phyloP scores from a whole-genome alignment of 2,797 vertebrate genomes.

The Rhodeus uyekii region DNA sequence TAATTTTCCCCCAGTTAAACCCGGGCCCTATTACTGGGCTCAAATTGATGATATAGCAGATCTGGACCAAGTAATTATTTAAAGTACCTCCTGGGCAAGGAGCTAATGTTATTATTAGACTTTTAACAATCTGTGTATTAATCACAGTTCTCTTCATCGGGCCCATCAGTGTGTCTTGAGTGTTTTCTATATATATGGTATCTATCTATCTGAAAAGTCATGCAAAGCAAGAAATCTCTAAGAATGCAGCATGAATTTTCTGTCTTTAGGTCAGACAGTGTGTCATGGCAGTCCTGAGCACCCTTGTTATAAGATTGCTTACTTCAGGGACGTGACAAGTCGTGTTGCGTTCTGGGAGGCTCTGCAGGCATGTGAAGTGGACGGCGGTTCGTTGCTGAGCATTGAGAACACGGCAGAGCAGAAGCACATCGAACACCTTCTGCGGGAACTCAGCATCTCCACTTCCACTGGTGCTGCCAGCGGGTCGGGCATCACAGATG shows the following conservation, averaged over 20 bases:
- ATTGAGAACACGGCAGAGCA: constrained; percentile 84
- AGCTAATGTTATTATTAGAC: constrained; percentile 82
- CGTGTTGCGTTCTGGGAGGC: constrained; percentile 90
- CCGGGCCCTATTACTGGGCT: constrained; percentile 77
- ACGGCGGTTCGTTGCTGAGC: constrained; percentile 86
- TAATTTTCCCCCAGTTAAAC: constrained; percentile 62
- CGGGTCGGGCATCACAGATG: constrained; percentile 82
- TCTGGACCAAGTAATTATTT: constrained; percentile 90
- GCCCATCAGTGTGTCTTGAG: constrained; percentile 25
- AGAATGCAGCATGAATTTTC: neutral
- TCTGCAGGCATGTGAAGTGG: constrained; percentile 83
- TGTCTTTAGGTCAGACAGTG: constrained; percentile 85
- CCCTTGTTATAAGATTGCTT: constrained; percentile 93
- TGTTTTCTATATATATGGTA: constrained; percentile 15
- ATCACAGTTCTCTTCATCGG: constrained; percentile 12
- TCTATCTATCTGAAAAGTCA: neutral
- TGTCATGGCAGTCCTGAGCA: constrained; percentile 79
- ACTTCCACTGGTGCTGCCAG: constrained; percentile 68
- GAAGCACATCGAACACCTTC: constrained; percentile 85
- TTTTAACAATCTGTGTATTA: constrained; percentile 56
- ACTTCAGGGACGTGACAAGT: constrained; percentile 90
- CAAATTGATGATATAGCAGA: constrained; percentile 87
- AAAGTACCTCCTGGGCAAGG: constrained; percentile 85
- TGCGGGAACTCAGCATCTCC: constrained; percentile 84
- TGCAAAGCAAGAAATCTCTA: neutral